phyloP scores from a whole-genome alignment of 2,888 invertebrate species.

The Gastrophysa polygoni region DNA sequence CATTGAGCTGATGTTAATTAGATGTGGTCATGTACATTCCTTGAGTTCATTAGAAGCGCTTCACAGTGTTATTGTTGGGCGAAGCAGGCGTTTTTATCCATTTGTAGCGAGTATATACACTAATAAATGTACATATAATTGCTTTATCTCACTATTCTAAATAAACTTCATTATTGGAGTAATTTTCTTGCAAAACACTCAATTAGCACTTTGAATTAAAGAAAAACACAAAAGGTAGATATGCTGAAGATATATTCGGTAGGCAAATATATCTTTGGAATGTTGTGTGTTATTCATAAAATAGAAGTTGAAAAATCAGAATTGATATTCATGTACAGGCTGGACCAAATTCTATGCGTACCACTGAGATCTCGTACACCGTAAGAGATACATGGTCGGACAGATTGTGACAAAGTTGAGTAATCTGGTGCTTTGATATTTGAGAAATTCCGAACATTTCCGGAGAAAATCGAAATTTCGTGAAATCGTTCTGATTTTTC shows the following conservation, averaged over 20 bases:
- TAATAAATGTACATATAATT: conserved; percentile 31
- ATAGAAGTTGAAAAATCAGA: too few relatives aligned
- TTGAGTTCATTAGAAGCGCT: conserved; percentile 23
- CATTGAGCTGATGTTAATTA: not conserved
- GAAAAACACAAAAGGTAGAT: conserved; percentile 25
- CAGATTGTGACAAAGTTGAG: too few relatives aligned
- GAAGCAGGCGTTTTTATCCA: conserved; percentile 27
- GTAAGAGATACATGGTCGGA: too few relatives aligned
- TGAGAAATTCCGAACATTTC: too few relatives aligned
- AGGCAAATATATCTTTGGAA: too few relatives aligned
- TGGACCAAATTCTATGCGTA: not conserved
- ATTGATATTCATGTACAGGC: not conserved
- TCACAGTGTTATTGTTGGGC: conserved; percentile 23
- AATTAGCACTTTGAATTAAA: conserved; percentile 27
- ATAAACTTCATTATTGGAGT: conserved; percentile 24
- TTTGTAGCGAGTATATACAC: conserved; percentile 42
- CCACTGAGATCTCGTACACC: too few relatives aligned
- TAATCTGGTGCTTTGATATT: too few relatives aligned
- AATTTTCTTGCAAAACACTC: conserved; percentile 28
- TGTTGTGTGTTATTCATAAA: too few relatives aligned
- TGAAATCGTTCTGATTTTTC: too few relatives aligned
- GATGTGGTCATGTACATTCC: not conserved
- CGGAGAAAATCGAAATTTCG: too few relatives aligned
- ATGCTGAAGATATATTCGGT: conserved; percentile 17
- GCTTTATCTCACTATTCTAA: conserved; percentile 27